Conservation (phyloP, 2,888 invertebrate species). For the Ceratothoa steindachneri region DNA sequence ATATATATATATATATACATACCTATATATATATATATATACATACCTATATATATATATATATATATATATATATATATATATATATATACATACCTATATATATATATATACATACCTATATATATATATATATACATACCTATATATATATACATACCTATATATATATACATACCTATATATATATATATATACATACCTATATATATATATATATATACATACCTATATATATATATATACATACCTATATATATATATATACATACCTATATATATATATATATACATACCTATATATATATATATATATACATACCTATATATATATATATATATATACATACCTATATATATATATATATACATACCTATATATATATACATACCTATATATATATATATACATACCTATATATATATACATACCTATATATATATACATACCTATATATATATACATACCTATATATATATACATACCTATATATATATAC, state of each 20-base stretch:
- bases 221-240: constrained; percentile 5
- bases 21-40: no score
- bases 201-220: constrained; percentile 7
- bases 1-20: no score
- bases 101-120: no score
- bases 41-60: no score
- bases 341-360: neutral
- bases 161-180: neutral
- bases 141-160: neutral
- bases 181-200: neutral
- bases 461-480: constrained; percentile 1
- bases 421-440: constrained; percentile 19
- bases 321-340: neutral
- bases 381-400: constrained; percentile 16
- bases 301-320: constrained; percentile 3
- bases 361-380: constrained; percentile 15
- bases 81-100: no score
- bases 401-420: constrained; percentile 18
- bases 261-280: neutral
- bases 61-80: no score
- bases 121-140: no score
- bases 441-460: constrained; percentile 10
- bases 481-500: constrained; percentile 14
- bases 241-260: constrained; percentile 3
- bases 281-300: neutral